A percentile compares a stretch with the other conserved stretches of the same genome.
Conservation (phyloP, 2,888 invertebrate genomes). For the Alcis repandata region DNA sequence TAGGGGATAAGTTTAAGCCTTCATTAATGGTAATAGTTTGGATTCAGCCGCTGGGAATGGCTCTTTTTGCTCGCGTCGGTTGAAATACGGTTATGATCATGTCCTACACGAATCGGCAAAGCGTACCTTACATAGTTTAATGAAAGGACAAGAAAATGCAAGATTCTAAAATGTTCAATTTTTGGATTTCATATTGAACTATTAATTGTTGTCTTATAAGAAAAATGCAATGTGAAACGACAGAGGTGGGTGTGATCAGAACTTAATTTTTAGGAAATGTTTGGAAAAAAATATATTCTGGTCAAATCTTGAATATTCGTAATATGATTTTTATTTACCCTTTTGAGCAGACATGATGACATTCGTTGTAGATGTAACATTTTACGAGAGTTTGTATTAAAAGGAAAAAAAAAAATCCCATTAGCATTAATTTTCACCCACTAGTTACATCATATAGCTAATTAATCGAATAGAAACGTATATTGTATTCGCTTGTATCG, state of each 20-base stretch:
- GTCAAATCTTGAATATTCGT: not conserved
- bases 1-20: slow-evolving; percentile 77
- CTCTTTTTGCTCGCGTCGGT: slow-evolving; percentile 71
- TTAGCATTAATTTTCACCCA: slow-evolving; percentile 23
- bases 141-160: slow-evolving; percentile 47
- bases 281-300: not conserved
- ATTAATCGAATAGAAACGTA: slow-evolving; percentile 52
- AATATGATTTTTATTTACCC: not conserved
- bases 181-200: slow-evolving; percentile 3
- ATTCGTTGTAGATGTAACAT: not conserved
- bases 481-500: slow-evolving; percentile 55
- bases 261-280: too few relatives aligned
- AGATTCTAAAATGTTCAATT: slow-evolving; percentile 32
- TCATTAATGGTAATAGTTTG: slow-evolving; percentile 81
- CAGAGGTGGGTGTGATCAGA: not conserved
- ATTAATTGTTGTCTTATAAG: not conserved
- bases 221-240: not conserved
- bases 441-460: slow-evolving; percentile 37
- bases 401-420: slow-evolving; percentile 4
- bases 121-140: slow-evolving; percentile 40
- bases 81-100: slow-evolving; percentile 67
- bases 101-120: slow-evolving; percentile 58
- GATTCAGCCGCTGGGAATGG: slow-evolving; percentile 74
- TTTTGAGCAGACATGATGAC: not conserved
- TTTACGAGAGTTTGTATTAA: not conserved